phyloP scores from a whole-genome alignment of 2,888 invertebrate genomes.

The Lathronympha strigana region DNA sequence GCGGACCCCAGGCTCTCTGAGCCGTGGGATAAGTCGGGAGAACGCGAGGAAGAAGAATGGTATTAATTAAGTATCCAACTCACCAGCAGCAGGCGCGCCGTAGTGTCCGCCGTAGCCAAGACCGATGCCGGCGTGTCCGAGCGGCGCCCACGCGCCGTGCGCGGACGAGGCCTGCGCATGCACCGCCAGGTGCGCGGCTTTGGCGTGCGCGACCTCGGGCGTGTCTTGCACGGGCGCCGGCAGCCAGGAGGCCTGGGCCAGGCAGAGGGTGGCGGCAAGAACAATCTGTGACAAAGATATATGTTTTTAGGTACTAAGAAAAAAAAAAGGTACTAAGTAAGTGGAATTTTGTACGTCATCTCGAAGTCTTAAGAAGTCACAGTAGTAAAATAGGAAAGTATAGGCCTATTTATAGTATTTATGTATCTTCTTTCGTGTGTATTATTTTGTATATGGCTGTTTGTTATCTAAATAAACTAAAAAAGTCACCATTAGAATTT shows the following conservation, averaged over 20 bases:
- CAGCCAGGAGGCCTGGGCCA: constrained; percentile 81
- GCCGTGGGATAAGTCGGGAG: no score
- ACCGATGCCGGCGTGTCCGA: constrained; percentile 61
- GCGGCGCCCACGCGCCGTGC: constrained; percentile 79
- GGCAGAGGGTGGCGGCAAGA: constrained; percentile 77
- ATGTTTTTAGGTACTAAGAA: background rate
- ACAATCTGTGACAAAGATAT: constrained; percentile 66
- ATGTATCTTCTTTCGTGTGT: no score
- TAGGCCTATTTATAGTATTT: no score
- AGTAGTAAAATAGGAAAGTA: no score
- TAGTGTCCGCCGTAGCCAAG: constrained; percentile 65
- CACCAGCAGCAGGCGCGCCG: constrained; percentile 78
- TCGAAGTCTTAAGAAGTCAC: no score
- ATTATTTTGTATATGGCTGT: no score
- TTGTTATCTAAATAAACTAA: no score
- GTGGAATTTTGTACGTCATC: no score
- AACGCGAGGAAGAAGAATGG: background rate
- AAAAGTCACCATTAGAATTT: no score
- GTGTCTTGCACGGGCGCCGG: constrained; percentile 82
- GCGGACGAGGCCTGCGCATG: constrained; percentile 76
- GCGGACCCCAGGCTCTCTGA: no score
- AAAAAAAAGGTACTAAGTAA: no score
- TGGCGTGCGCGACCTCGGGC: constrained; percentile 81
- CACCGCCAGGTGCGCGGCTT: constrained; percentile 76
- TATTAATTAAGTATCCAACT: constrained; percentile 37